Evolutionary conservation across 2,797 vertebrate species (phyloP).

Genomic region (Arctocebus calabarensis): DNA sequence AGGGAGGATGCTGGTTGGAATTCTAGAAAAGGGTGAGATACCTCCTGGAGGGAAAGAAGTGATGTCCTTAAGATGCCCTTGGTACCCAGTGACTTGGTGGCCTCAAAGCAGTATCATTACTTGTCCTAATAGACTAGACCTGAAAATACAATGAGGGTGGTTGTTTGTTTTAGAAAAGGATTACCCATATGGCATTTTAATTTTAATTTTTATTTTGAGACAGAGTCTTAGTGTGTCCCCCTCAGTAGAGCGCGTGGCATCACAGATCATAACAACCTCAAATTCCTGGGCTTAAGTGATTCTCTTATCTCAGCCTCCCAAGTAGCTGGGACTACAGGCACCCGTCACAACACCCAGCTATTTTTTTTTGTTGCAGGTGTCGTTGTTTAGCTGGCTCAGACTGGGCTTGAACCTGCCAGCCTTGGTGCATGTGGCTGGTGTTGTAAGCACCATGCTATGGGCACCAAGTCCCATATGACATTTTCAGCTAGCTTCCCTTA

Average conservation of each 20-base stretch:
- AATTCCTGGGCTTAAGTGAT: no score
- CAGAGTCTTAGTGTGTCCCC: no score
- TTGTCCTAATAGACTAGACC: background rate
- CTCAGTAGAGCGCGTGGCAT: no score
- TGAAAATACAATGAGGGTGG: constrained; percentile 18
- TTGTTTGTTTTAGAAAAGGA: constrained; percentile 61
- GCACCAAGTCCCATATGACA: background rate
- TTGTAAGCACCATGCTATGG: no score
- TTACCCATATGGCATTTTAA: background rate
- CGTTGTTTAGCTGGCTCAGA: no score
- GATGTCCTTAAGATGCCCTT: constrained; percentile 2
- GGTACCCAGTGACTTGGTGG: constrained; percentile 26
- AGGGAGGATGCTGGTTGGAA: background rate
- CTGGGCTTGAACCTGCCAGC: no score
- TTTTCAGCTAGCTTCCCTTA: constrained; percentile 5
- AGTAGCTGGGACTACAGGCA: no score
- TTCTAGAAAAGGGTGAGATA: background rate
- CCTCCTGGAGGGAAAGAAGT: constrained; percentile 39
- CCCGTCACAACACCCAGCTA: no score
- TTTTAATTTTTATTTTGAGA: background rate
- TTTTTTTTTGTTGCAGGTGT: no score
- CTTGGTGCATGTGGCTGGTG: no score
- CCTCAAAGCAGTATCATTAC: background rate
- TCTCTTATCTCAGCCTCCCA: no score
- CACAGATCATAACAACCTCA: no score